Base-by-base conservation (phyloP, 2,797 vertebrate genomes). In the Anas bernieri region DNA sequence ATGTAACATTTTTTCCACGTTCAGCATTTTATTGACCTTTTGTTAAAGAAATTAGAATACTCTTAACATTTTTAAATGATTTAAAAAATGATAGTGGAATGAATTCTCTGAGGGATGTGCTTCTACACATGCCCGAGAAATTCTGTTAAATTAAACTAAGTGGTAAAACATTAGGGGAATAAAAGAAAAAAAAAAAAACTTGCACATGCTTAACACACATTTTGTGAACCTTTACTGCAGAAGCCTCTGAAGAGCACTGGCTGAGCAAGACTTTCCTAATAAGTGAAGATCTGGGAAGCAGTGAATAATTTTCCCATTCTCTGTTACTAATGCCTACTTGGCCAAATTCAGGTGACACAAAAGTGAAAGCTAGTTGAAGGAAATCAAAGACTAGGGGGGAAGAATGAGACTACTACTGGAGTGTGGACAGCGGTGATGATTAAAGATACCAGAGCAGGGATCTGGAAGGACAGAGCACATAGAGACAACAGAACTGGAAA, bases 101-200 rank as follows among this genome's bases (percentile, higher is more conserved):
- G 15, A 76, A 69, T 54, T 76, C 10, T 70, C 50, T 30, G 12
- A 64, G 17, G 14, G 4, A 26, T 25, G 17, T 0, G 0, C 6
- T 75, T 61, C 39, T 28, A 39, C 5, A 21, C 11, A n/a, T 20
- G 3, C 18, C 25, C 45, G 11, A 74, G 28, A 93, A 80, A 75
- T 62, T 72, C 31, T 75, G 37, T 33, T 68, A 45, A 62, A 56
- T 72, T 56, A 72, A 14, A 54, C 26, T 30, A 72, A 56, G 33
- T 31, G 30, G 7, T 58, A 90, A 78, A 58, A 45, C 16, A 75
- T 59, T 1, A 9, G 14, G 4, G 28, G 28, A 54, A 43, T 43
- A 54, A 30, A 5, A 17, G 10, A 54, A 26, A 17, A 26, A 3
- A 52, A 4, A 1, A 7, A 9, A 2, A 20, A 4, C 52, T 84